Evolutionary conservation across 2,888 invertebrate species (phyloP), one percentile per base, ranked within the genome.

Genomic region (Dinocampus coccinellae): DNA sequence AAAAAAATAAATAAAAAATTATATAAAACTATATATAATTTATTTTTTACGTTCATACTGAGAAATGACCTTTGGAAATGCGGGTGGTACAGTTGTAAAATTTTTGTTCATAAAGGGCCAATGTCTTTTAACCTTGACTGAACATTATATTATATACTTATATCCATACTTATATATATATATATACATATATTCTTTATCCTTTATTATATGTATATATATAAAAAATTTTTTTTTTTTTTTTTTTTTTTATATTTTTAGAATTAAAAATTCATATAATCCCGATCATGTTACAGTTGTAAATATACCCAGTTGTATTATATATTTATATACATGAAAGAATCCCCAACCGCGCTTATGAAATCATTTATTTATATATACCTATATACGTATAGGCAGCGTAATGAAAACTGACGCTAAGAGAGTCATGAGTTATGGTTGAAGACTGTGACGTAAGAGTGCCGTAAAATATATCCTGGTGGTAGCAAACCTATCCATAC

Each of bases 351-450:
- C 39, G 11, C 39, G 13, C n/a, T 39, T 39, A 39, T 39, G 39
- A 39, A 39, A 22, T 22, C n/a, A 24, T 60, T 39, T 34, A 34
- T 61, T 13, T 62, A 26, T 62, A 42, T 42, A 20, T 22, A 36
- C 9, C 6, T 26, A 47, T 47, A 16, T 42, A 52, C 20, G 33
- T 64, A 52, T 47, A 58, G 39, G 57, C 47, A 64, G 47, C 58
- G 64, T 70, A 70, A 63, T 69, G 69, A 55, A 79, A 80, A 80
- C 76, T 75, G 79, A 79, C 79, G 77, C 80, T 78, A 77, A 81
- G 79, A 78, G 78, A 75, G 77, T 76, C 76, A 77, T 82, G 80
- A 82, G 79, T 82, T 82, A 82, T 82, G 78, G 78, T 76, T n/a
- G 75, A 76, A 60, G 75, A 78, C 77, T 75, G 78, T 82, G 82